These are phyloP conservation scores for Phyllotreta striolata DNA, from an alignment of 2,888 invertebrate genomes.

Conservation along the genomic window DNA sequence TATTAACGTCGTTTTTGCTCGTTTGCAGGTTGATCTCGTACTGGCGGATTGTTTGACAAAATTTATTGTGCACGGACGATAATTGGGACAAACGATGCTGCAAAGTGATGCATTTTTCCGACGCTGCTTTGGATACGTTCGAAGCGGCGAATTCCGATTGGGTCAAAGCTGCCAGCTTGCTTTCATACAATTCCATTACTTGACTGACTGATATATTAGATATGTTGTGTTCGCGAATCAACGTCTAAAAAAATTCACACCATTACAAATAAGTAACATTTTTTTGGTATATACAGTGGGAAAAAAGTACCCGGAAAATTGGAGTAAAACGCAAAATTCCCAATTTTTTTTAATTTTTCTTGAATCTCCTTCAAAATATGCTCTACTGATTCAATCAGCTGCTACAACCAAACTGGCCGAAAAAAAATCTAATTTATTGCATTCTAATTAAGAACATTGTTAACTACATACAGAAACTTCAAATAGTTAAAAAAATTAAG, in stretches of 20 bases:
- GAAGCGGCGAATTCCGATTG: slow-evolving; percentile 64
- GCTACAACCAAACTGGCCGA: no score
- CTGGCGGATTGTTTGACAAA: slow-evolving; percentile 63
- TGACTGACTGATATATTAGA: slow-evolving; percentile 70
- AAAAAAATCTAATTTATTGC: no score
- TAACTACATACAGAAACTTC: no score
- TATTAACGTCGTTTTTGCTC: slow-evolving; percentile 52
- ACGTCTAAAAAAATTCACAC: slow-evolving; percentile 31
- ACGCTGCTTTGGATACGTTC: slow-evolving; percentile 64
- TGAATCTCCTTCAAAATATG: no score
- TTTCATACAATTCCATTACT: slow-evolving; percentile 77
- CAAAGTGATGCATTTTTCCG: slow-evolving; percentile 62
- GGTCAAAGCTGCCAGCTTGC: slow-evolving; percentile 68
- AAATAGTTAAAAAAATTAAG: no score
- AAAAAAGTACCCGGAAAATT: no score
- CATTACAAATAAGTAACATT: not conserved
- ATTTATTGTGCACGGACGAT: slow-evolving; percentile 61
- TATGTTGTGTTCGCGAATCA: slow-evolving; percentile 55
- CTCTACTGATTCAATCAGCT: no score
- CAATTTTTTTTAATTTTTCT: no score
- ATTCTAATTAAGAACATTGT: no score
- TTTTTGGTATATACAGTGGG: not conserved
- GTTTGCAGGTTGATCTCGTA: slow-evolving; percentile 64
- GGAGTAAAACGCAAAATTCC: no score
- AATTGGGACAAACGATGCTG: slow-evolving; percentile 64